Evolutionary conservation across 2,888 invertebrate genomes (phyloP).

Genomic region (Xestia c-nigrum): DNA sequence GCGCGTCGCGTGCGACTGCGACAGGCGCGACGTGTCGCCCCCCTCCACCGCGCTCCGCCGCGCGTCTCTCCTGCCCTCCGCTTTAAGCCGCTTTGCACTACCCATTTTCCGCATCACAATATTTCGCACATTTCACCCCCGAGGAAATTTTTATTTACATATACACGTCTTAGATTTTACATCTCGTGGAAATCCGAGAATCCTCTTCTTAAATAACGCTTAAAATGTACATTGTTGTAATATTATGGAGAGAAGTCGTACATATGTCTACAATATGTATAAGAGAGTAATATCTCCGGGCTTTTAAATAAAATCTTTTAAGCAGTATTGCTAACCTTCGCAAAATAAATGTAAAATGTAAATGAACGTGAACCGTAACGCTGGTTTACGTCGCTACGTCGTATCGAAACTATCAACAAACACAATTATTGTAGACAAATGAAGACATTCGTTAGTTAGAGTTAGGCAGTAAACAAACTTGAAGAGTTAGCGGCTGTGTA

Average conservation of each 20-base stretch:
- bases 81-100: constrained; percentile 65
- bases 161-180: constrained; percentile 58
- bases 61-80: constrained; percentile 14
- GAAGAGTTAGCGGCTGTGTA: constrained; percentile 26
- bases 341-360: constrained; percentile 14
- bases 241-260: neutral
- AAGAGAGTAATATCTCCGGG: too few species aligned
- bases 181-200: constrained; percentile 53
- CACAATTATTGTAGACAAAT: constrained; percentile 39
- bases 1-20: constrained; percentile 60
- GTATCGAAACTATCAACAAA: constrained; percentile 30
- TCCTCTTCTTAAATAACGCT: constrained; percentile 42
- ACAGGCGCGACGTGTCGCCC: constrained; percentile 35
- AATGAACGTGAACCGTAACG: neutral
- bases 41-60: neutral
- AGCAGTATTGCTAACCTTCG: too few species aligned
- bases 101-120: constrained; percentile 65
- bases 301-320: neutral
- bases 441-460: constrained; percentile 45
- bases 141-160: constrained; percentile 60
- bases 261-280: neutral
- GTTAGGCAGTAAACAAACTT: constrained; percentile 23
- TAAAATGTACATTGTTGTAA: constrained; percentile 37
- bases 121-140: constrained; percentile 60
- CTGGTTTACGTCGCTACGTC: constrained; percentile 3